Percentiles rank a stretch among this genome's conserved stretches.
These are phyloP conservation scores for Corythoichthys haematopterus DNA, from an alignment of 2,113 vertebrate genomes.

Conservation along the genomic window DNA sequence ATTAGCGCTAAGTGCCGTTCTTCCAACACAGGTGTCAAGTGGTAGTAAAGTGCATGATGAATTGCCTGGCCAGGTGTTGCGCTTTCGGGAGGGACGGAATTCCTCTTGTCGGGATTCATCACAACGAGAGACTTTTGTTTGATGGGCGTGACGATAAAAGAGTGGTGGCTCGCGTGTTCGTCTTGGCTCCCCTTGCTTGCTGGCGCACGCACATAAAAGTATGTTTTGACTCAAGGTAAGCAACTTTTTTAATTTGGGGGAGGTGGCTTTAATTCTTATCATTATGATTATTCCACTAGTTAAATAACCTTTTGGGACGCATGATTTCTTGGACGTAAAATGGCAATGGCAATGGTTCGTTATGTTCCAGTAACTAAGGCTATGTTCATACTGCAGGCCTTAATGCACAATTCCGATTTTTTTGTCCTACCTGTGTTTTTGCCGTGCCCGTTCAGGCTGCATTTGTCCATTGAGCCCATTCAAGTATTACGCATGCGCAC, in stretches of 20 bases:
- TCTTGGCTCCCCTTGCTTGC: background rate
- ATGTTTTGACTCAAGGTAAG: background rate
- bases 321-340: background rate
- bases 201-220: conserved; percentile 3
- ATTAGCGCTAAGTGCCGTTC: conserved; percentile 56
- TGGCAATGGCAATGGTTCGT: no score
- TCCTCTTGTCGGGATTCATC: conserved; percentile 82
- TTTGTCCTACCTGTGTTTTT: no score
- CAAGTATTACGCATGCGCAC: no score
- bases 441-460: no score
- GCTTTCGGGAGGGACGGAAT: conserved; percentile 74
- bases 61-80: conserved; percentile 81
- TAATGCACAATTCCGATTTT: no score
- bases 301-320: background rate
- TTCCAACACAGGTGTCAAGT: conserved; percentile 60
- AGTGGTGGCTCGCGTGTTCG: conserved; percentile 49
- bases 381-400: no score
- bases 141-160: conserved; percentile 47
- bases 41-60: conserved; percentile 66
- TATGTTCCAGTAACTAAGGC: no score
- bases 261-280: background rate
- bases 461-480: no score
- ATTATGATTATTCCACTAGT: background rate
- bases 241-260: background rate
- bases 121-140: conserved; percentile 77